A percentile compares a stretch with the other conserved stretches of the same genome.
Conservation (phyloP, 2,888 invertebrate species). For the Diachrysia chrysitis region DNA sequence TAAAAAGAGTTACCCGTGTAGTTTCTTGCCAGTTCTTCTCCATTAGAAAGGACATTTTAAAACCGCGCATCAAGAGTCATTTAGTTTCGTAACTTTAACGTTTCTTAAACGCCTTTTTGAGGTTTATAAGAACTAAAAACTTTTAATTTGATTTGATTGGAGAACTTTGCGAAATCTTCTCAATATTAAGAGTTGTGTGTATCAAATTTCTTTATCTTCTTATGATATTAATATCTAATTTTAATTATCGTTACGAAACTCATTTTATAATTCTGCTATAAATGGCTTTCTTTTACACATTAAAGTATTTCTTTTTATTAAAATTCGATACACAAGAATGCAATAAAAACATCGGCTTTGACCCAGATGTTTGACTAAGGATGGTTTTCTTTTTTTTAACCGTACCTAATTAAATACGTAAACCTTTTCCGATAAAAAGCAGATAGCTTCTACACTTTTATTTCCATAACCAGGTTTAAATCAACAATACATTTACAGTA, state of each 20-base stretch:
- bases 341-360: slow-evolving; percentile 1
- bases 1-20: no score
- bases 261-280: neutral
- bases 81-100: no score
- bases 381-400: neutral
- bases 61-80: no score
- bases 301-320: neutral
- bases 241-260: no score
- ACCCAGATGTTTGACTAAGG: slow-evolving; percentile 4
- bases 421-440: neutral
- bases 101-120: no score
- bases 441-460: no score
- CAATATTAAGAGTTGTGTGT: neutral
- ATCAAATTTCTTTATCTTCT: neutral
- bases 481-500: no score
- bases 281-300: neutral
- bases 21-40: no score
- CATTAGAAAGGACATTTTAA: no score
- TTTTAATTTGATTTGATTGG: no score
- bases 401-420: neutral
- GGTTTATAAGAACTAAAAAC: no score
- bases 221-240: no score
- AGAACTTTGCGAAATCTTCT: neutral
- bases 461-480: neutral
- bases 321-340: neutral